Evolutionary conservation across 2,113 vertebrate species (phyloP), one percentile per base, ranked within the genome.

Genomic region (Bostrychus sinensis): DNA sequence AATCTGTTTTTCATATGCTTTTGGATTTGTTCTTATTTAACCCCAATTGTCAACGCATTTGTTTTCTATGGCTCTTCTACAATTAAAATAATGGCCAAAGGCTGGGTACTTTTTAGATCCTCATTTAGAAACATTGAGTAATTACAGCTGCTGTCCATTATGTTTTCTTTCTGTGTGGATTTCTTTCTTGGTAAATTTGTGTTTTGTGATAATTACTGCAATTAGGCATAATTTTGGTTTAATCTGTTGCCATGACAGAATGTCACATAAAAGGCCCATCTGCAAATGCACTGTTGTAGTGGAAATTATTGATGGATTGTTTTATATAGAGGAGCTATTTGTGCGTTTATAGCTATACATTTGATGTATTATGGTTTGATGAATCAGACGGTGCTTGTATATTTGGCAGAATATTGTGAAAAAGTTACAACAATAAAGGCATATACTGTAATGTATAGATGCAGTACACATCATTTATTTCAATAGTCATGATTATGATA

Each of bases 271-370:
- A 56, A 77, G 53, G 43, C 25, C 20, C 61, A 56, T 76, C 55
- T 74, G 39, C 28, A 46, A 65, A 73, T 73, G 58, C 34, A 17
- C 13, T 39, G 54, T 63, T 30, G 56, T 54, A 6, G 57, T 43
- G 6, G 36, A 66, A 25, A 67, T 36, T 5, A 38, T 50, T 67
- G 62, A 68, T 50, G 25, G 71, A 81, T 82, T 22, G 43, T 53
- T 64, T 70, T 30, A 46, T 56, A 50, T 25, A 25, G 45, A 14
- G 22, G 22, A 25, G 20, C 2, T 1, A 25, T 14, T 14, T 25
- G 23, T 4, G 38, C 46, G n/a, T 66, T 34, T 61, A 73, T 17
- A 38, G 25, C 13, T 14, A 60, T 19, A 16, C 16, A 6, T 54
- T 58, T 70, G 16, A 37, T 59, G 17, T 17, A 14, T 26, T 30